Conservation (phyloP, 2,113 vertebrate genomes). For the Forbesichthys agassizii region DNA sequence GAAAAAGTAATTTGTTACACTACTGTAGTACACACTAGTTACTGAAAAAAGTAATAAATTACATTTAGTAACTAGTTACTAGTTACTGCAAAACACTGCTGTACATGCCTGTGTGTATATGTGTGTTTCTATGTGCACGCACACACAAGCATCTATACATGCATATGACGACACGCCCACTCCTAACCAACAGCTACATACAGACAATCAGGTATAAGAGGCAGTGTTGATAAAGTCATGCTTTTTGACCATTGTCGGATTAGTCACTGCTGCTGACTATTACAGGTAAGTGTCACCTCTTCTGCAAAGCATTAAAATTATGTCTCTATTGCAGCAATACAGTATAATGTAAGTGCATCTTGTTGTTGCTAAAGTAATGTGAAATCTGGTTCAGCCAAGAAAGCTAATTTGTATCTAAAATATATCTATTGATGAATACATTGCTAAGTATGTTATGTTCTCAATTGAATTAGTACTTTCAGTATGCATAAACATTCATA, state of each 20-base stretch:
- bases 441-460: too few relatives aligned
- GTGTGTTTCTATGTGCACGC: slow-evolving; percentile 1
- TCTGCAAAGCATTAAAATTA: slow-evolving; percentile 1
- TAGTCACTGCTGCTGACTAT: slow-evolving; percentile 44
- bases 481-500: too few relatives aligned
- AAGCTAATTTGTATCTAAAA: too few relatives aligned
- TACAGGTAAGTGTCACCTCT: slow-evolving; percentile 62
- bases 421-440: too few relatives aligned
- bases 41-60: too few relatives aligned
- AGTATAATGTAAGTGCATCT: neutral
- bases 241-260: slow-evolving; percentile 48
- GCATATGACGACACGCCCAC: slow-evolving; percentile 39
- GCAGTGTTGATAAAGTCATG: slow-evolving; percentile 61
- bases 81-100: too few relatives aligned
- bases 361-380: too few relatives aligned
- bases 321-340: neutral
- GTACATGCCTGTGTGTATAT: slow-evolving; percentile 12
- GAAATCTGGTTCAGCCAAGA: too few relatives aligned
- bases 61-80: too few relatives aligned
- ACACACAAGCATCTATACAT: neutral
- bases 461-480: too few relatives aligned
- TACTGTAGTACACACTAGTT: too few relatives aligned
- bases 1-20: neutral
- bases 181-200: neutral
- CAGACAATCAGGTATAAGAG: slow-evolving; percentile 29